Base-by-base conservation (phyloP, 2,888 invertebrate genomes). In the Volucella inanis region DNA sequence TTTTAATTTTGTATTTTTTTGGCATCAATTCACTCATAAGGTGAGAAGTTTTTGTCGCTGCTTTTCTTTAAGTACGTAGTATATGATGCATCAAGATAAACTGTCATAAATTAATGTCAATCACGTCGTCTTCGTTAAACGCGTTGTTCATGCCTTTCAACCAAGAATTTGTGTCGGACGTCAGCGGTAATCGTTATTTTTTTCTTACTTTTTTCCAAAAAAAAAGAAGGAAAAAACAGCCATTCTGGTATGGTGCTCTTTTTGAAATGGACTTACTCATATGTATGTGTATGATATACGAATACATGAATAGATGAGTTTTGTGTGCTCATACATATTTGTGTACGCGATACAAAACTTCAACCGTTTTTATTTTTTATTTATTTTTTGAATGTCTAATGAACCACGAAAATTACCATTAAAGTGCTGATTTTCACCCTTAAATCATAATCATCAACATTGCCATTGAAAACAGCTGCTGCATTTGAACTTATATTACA, bases 401-500 rank as follows among this genome's bases (percentile, higher is more conserved):
- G 65, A 71, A 52, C 59, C 64, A 77, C 71, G 39, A 74, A 80
- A 76, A 57, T 41, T 50, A 12, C 47, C 12, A 67, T 39, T 49
- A 52, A 76, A 77, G 61, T 15, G 39, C 12, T 22, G 59, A 39
- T 65, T 57, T 71, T 71, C 77, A 72, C 76, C 82, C 77, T 52
- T 70, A 39, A 59, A 45, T 64, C 31, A 18, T 65, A 50, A 64
- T 76, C 49, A 68, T 67, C 22, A 61, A 55, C 65, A 71, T 65
- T 54, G 41, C 18, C 71, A 71, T 67, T 77, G 57, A 65, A 45
- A 59, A 38, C 70, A 70, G 65, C 39, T 57, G 59, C 52, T 70
- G 65, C 82, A 67, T 82, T 77, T 76, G 43, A 61, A 70, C 41
- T 38, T 45, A 52, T 65, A 67, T 65, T 80, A 72, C 38, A 85